Conservation (phyloP, 2,113 vertebrate genomes). For the Parus major region DNA sequence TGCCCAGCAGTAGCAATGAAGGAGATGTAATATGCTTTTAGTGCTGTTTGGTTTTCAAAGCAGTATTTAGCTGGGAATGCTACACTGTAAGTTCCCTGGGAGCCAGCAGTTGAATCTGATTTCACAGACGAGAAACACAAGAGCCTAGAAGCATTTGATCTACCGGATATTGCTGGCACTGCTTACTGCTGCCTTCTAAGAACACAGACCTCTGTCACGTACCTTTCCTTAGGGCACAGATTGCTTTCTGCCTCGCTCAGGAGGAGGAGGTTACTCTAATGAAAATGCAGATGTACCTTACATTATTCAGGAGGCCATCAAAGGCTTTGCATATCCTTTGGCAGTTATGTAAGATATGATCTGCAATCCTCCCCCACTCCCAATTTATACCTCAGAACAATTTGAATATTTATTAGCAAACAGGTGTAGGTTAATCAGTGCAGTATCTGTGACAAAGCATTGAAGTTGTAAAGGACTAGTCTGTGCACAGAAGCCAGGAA, state of each 20-base stretch:
- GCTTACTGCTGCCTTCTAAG: slow-evolving; percentile 24
- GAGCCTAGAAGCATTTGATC: slow-evolving; percentile 2
- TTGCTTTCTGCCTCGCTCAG: not conserved
- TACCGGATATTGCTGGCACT: not conserved
- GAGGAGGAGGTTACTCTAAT: not conserved
- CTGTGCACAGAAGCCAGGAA: not conserved
- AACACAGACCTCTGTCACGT: not conserved
- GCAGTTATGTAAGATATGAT: not conserved
- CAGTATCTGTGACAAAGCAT: not conserved
- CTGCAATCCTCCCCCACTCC: not conserved
- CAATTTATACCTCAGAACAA: not conserved
- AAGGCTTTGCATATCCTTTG: not conserved
- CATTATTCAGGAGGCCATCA: not conserved
- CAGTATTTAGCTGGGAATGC: not conserved
- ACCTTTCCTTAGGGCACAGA: not conserved
- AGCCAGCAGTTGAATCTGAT: not conserved
- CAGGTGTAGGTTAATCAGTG: not conserved
- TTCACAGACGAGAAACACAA: slow-evolving; percentile 22
- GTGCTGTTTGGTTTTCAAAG: not conserved
- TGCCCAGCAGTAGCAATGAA: not conserved
- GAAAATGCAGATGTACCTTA: not conserved
- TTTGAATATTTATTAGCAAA: not conserved
- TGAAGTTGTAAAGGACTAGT: not conserved
- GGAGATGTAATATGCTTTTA: not conserved
- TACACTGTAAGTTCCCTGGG: not conserved